A percentile compares a stretch with the other conserved stretches of the same genome.
Evolutionary conservation across 2,888 invertebrate genomes (phyloP).

Genomic region (Epicampocera succincta): DNA sequence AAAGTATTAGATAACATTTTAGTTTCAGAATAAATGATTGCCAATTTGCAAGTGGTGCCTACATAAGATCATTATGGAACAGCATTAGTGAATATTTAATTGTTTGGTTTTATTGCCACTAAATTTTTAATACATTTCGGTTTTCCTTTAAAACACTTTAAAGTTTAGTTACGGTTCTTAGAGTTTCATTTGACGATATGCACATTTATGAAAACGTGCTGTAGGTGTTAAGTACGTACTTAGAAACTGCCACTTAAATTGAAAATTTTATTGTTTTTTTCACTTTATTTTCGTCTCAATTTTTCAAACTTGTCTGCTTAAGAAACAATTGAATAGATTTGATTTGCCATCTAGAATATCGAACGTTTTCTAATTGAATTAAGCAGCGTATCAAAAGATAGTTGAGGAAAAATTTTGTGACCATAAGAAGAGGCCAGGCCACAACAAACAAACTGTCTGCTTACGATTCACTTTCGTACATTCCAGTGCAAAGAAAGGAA

Average conservation of each 20-base stretch:
- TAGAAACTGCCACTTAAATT: conserved; percentile 16
- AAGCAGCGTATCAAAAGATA: conserved; percentile 31
- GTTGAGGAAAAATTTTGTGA: conserved; percentile 9
- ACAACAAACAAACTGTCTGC: conserved; percentile 17
- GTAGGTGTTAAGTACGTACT: conserved; percentile 65
- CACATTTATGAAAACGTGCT: conserved; percentile 49
- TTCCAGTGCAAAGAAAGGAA: conserved; percentile 36
- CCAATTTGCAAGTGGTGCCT: too few relatives aligned
- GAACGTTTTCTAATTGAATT: conserved; percentile 53
- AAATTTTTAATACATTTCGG: too few relatives aligned
- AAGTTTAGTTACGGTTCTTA: too few relatives aligned
- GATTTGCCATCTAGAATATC: not conserved
- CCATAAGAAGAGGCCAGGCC: conserved; percentile 5
- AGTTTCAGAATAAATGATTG: too few relatives aligned
- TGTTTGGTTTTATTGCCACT: too few relatives aligned
- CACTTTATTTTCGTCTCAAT: conserved; percentile 7
- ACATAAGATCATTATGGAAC: too few relatives aligned
- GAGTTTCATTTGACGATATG: not conserved
- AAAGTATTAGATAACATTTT: too few relatives aligned
- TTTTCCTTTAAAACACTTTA: too few relatives aligned
- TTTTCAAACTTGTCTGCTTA: not conserved
- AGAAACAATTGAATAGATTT: not conserved
- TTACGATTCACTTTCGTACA: conserved; percentile 41
- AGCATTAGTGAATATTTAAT: too few relatives aligned
- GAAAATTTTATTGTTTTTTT: conserved; percentile 5